Base-by-base conservation (phyloP, 1,140 invertebrate genomes). In the Papilio aristodemus region DNA sequence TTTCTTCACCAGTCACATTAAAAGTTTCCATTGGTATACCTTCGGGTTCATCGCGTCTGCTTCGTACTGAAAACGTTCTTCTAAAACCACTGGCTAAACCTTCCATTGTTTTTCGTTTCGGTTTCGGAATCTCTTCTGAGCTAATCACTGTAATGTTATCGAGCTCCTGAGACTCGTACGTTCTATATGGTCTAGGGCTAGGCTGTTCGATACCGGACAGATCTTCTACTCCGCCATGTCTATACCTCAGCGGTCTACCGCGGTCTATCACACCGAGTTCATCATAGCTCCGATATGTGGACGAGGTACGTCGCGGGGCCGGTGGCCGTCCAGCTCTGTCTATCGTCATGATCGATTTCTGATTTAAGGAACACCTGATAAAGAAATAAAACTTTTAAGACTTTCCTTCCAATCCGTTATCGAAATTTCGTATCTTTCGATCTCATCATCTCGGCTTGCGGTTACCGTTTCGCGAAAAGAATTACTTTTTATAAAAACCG, bases 261-360 rank as follows among this genome's bases (percentile, higher is more conserved):
- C 83, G 79, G 58, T 90, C 89, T 39, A 87, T 84, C 9, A 81
- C 73, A 6, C 87, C 87, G 6, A 91, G 83, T 72, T 91, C 87
- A 72, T 92, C 92, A 74, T 93, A 93, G 73, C 92, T 93, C 72
- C 90, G 87, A 75, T 93, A 93, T 4, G 92, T 93, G 19, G 93
- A 93, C 6, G 90, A 90, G 1, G 84, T 82, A 10, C 89, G 79
- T 27, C 86, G 78, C 0, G 89, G 89, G 17, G 87, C 84, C 13
- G 89, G 89, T 5, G 89, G 89, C 10, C 84, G 75, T 60, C 87
- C 89, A 19, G 84, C 83, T 81, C 77, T 84, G 68, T 91, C 89
- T 71, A 90, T 88, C 38, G 87, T 90, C 89, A 91, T 85, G 68
- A 67, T 62, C 17, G 71, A 60, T 76, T 73, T 71, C 77, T 73